These are phyloP conservation scores for Apodemus speciosus DNA, from an alignment of 2,113 vertebrate genomes.

Conservation along the genomic window DNA sequence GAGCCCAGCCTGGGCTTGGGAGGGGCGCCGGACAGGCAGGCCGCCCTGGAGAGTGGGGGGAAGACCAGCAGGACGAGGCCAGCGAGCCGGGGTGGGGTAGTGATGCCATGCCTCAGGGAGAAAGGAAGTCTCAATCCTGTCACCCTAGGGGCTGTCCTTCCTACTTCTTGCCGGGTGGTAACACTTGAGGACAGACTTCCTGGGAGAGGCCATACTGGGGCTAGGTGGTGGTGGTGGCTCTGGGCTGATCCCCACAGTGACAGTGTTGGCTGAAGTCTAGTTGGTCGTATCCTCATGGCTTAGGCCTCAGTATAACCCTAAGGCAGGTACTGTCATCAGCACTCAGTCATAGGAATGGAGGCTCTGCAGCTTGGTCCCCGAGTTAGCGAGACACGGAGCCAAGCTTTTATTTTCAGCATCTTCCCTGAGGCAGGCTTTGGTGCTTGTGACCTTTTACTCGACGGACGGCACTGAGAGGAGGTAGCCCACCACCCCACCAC, in stretches of 20 bases:
- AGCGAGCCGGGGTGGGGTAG: background rate
- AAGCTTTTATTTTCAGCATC: background rate
- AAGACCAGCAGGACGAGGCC: conserved; percentile 43
- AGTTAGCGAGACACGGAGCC: background rate
- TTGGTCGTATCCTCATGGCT: background rate
- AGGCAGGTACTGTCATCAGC: background rate
- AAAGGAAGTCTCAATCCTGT: conserved; percentile 47
- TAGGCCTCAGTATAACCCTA: background rate
- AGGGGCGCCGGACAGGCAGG: conserved; percentile 71
- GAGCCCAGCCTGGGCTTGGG: conserved; percentile 73
- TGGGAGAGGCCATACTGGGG: background rate
- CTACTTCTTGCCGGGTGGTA: background rate
- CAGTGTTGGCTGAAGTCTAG: conserved; percentile 1
- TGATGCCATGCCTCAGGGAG: conserved; percentile 47
- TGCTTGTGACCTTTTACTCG: background rate
- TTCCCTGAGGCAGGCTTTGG: background rate
- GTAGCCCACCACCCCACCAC: background rate
- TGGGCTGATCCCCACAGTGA: background rate
- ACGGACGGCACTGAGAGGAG: background rate
- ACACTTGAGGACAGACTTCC: background rate
- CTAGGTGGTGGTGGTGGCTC: background rate
- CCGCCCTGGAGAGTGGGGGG: conserved; percentile 45
- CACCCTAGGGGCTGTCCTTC: background rate
- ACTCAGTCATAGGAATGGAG: background rate
- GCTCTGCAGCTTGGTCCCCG: background rate